phyloP scores from a whole-genome alignment of 1,140 invertebrate genomes.

The Caenorhabditis latens region DNA sequence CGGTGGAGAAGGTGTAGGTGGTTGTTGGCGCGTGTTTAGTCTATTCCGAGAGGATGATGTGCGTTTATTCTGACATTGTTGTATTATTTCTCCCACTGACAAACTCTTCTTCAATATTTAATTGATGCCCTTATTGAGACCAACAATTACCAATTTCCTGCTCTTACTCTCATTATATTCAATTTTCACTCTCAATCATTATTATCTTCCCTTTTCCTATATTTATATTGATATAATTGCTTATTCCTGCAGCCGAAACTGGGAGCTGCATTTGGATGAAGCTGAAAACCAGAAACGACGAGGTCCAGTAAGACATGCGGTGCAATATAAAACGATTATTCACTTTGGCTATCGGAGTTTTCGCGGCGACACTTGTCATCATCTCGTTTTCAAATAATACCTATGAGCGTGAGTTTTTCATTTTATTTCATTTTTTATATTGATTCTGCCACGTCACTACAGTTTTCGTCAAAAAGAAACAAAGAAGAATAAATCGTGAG shows the following conservation, averaged over 20 bases:
- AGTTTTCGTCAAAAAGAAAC: neutral
- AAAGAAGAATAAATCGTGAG: neutral
- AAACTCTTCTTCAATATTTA: no score
- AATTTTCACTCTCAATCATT: neutral
- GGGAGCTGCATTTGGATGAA: conserved; percentile 35
- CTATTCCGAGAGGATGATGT: neutral
- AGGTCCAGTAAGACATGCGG: conserved; percentile 53
- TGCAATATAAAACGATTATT: conserved; percentile 67
- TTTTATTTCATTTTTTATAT: neutral
- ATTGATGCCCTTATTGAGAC: no score
- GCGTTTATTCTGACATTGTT: neutral
- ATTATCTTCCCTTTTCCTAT: neutral
- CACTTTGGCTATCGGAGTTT: conserved; percentile 63
- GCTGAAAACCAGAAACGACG: conserved; percentile 29
- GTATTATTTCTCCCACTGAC: neutral
- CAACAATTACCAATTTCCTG: neutral
- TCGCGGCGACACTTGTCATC: conserved; percentile 65
- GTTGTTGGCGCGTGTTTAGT: conserved; percentile 1
- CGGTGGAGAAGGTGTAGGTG: neutral
- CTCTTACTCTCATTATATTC: neutral
- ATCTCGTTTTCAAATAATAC: conserved; percentile 59
- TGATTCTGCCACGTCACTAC: neutral
- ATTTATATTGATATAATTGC: neutral
- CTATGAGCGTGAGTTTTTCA: conserved; percentile 61
- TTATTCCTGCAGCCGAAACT: conserved; percentile 12